phyloP scores from a whole-genome alignment of 2,797 vertebrate species.

The Ctenosaura bakeri region DNA sequence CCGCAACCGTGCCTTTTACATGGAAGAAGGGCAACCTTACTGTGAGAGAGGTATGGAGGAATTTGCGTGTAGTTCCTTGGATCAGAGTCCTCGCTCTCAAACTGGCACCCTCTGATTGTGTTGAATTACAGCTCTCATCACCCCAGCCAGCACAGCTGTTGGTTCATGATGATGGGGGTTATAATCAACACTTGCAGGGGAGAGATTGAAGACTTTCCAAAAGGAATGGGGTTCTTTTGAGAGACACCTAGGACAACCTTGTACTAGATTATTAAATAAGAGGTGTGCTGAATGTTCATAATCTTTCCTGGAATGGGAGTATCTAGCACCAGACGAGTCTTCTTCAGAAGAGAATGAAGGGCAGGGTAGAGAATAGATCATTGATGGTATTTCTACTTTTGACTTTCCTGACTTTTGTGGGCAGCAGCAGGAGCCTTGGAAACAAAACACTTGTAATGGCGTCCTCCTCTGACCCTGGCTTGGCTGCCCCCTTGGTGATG shows the following conservation, averaged over 20 bases:
- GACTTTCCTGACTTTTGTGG: background rate
- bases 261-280: background rate
- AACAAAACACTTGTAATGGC: conserved; percentile 12
- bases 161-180: background rate
- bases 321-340: background rate
- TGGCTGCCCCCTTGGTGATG: conserved; percentile 13
- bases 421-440: background rate
- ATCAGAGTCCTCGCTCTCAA: background rate
- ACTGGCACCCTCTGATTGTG: background rate
- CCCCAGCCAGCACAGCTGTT: background rate
- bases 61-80: background rate
- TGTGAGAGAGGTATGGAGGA: conserved; percentile 90
- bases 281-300: background rate
- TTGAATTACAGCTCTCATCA: too few relatives aligned
- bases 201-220: background rate
- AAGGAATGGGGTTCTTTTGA: background rate
- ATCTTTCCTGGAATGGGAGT: background rate
- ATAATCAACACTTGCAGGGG: background rate
- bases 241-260: background rate
- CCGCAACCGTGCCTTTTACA: conserved; percentile 97
- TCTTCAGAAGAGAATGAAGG: background rate
- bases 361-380: background rate
- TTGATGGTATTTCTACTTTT: background rate
- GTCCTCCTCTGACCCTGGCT: background rate
- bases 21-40: conserved; percentile 98